Evolutionary conservation across 2,888 invertebrate genomes (phyloP).

Genomic region (Drosophila rubida): DNA sequence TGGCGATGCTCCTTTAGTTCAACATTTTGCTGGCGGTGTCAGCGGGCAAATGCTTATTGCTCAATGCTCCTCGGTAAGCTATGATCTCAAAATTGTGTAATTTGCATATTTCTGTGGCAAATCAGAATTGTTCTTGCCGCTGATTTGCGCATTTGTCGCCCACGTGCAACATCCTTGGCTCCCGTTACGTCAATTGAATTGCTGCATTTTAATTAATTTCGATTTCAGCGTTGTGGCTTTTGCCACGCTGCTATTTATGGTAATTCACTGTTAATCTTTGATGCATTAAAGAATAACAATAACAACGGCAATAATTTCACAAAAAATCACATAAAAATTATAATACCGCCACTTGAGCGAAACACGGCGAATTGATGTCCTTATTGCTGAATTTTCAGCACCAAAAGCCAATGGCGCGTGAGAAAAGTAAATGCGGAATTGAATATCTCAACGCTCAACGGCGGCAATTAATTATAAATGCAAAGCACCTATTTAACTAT

Average conservation of each 20-base stretch:
- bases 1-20: slow-evolving; percentile 2
- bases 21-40: not conserved
- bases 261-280: slow-evolving; percentile 10
- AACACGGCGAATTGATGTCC: not conserved
- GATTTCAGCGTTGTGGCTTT: not conserved
- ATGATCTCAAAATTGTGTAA: slow-evolving; percentile 38
- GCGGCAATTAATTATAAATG: no score
- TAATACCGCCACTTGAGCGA: not conserved
- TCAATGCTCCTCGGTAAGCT: slow-evolving; percentile 8
- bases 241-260: slow-evolving; percentile 4
- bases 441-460: not conserved
- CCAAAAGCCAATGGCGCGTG: not conserved
- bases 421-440: not conserved
- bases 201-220: slow-evolving; percentile 21
- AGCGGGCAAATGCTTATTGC: slow-evolving; percentile 22
- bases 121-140: not conserved
- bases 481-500: not conserved
- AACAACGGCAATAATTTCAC: not conserved
- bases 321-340: not conserved
- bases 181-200: slow-evolving; percentile 1
- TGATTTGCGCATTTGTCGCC: not conserved
- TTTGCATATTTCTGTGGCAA: slow-evolving; percentile 32
- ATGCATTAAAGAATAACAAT: slow-evolving; percentile 3
- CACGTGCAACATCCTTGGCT: slow-evolving; percentile 2
- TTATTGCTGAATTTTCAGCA: not conserved